Conservation (phyloP, 64 coral and sea anemone species). For the Acropora yongei region DNA sequence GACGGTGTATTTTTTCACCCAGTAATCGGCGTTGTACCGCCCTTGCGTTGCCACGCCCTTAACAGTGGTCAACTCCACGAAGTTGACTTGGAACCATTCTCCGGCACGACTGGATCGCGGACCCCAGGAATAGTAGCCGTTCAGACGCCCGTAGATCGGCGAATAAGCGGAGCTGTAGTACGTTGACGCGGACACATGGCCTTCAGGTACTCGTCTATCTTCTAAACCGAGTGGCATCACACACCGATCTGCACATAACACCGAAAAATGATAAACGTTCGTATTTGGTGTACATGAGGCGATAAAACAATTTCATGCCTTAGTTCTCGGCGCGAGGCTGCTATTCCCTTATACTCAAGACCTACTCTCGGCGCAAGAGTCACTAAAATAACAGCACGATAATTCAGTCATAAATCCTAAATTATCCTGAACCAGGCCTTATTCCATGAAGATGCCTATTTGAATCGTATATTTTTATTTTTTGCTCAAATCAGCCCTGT, state of each 20-base stretch:
- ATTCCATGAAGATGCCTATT: no score
- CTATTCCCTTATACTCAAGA: no score
- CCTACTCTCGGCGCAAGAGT: no score
- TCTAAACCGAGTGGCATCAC: slow-evolving; percentile 82
- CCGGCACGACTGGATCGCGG: slow-evolving; percentile 25
- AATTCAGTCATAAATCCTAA: no score
- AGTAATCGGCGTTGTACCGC: slow-evolving; percentile 69
- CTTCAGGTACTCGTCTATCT: slow-evolving; percentile 70
- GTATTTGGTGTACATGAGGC: no score
- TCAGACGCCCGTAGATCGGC: slow-evolving; percentile 72
- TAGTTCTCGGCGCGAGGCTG: no score
- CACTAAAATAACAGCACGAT: no score
- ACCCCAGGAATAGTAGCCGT: slow-evolving; percentile 69
- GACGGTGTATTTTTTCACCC: slow-evolving; percentile 81
- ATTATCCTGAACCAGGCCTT: no score
- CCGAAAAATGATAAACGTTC: background rate
- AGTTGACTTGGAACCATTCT: slow-evolving; percentile 77
- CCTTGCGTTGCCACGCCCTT: slow-evolving; percentile 89
- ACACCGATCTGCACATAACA: slow-evolving; percentile 66
- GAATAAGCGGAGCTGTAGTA: slow-evolving; percentile 54
- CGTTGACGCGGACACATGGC: slow-evolving; percentile 69
- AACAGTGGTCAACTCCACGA: slow-evolving; percentile 60
- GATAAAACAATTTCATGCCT: no score
- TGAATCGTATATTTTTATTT: no score
- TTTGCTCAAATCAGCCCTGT: no score